Percentiles rank a stretch among this genome's conserved stretches.
Evolutionary conservation across 2,797 vertebrate species (phyloP).

Genomic region (Myripristis jacobus): DNA sequence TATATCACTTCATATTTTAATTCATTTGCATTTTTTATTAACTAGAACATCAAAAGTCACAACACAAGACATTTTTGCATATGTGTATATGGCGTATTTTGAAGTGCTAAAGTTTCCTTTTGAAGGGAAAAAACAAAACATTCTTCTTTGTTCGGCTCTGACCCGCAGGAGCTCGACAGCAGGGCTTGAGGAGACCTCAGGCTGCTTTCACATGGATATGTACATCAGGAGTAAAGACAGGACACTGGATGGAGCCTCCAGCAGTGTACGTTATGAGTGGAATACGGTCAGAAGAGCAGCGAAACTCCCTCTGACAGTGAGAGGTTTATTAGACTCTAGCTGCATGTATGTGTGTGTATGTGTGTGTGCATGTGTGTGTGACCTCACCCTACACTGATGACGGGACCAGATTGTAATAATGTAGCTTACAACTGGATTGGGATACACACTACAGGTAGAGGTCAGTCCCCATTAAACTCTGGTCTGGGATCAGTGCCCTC

Average conservation of each 20-base stretch:
- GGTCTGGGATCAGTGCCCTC: background rate
- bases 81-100: background rate
- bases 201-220: background rate
- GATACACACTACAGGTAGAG: too few species aligned
- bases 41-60: background rate
- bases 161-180: background rate
- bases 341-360: constrained; percentile 8
- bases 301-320: constrained; percentile 23
- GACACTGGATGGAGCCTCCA: constrained; percentile 5
- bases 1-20: too few species aligned
- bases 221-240: background rate
- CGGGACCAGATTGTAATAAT: too few species aligned
- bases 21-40: background rate
- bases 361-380: background rate
- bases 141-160: background rate
- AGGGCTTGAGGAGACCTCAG: background rate
- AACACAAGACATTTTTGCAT: background rate
- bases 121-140: background rate
- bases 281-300: constrained; percentile 37
- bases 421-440: too few species aligned
- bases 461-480: too few species aligned
- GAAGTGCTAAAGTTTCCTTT: background rate
- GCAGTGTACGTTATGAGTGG: constrained; percentile 25
- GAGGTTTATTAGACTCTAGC: constrained; percentile 40
- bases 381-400: background rate